Evolutionary conservation across 1,140 invertebrate species (phyloP).

Genomic region (Camponotus pennsylvanicus): DNA sequence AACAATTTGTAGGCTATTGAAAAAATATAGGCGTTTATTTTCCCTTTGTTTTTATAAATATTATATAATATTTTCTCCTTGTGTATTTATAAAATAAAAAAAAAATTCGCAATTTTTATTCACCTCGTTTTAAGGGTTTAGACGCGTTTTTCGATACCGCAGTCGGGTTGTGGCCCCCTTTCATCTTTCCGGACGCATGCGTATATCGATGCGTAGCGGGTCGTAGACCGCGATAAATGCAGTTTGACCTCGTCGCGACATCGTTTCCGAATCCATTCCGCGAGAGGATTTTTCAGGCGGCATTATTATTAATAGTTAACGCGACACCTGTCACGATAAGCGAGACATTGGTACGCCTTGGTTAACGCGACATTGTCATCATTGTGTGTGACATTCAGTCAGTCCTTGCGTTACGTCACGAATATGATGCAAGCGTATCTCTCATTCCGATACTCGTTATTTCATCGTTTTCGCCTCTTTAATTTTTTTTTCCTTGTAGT

Average conservation of each 20-base stretch:
- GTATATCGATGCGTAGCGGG: background rate
- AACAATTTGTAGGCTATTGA: background rate
- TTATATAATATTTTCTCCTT: background rate
- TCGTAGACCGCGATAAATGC: background rate
- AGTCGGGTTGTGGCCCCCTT: background rate
- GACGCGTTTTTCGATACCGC: background rate
- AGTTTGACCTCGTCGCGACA: background rate
- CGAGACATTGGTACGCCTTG: background rate
- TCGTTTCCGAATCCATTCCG: background rate
- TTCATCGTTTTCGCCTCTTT: background rate
- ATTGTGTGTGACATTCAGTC: conserved; percentile 47
- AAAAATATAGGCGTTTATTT: no score
- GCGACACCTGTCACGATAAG: conserved; percentile 6
- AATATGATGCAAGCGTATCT: conserved; percentile 28
- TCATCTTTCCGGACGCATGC: background rate
- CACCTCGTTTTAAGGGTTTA: background rate
- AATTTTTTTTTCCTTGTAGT: background rate
- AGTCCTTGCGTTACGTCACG: conserved; percentile 37
- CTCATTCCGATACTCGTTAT: background rate
- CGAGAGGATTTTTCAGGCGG: background rate
- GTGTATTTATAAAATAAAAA: background rate
- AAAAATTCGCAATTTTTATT: background rate
- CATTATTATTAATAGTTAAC: conserved; percentile 14
- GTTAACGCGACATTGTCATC: conserved; percentile 11
- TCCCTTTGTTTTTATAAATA: background rate